Base-by-base conservation (phyloP, 2,113 vertebrate genomes). In the Xenopus tropicalis region DNA sequence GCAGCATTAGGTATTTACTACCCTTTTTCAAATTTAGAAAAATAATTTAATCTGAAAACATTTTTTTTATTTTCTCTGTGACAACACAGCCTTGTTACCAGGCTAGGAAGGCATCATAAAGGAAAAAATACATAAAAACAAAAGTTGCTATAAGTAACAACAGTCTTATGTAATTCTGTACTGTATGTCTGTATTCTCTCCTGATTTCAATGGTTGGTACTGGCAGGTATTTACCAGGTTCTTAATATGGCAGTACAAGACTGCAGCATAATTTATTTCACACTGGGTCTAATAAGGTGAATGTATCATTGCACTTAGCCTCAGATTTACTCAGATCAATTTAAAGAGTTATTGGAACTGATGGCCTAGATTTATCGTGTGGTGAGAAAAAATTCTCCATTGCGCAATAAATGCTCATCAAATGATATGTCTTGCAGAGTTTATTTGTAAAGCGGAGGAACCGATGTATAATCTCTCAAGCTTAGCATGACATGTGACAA, bases 191-290 rank as follows among this genome's bases (percentile, higher is more conserved):
- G 29, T 37, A 37, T 37, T 37, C 10, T 37, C 46, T 17, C 11
- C 46, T 14, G 4, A 48, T 48, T 48, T 48, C 9, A 48, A 48
- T 7, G 12, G 46, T 48, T 11, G 46, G 16, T 48, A 48, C 1
- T 48, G 7, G 12, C 16, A 17, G 46, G 46, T 17, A 48, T 48
- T 48, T 48, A 48, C 46, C 46, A 48, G 46, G 13, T 17, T 48
- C 62, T 56, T 61, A 72, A 72, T 65, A 64, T 52, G 63, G 20
- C 54, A 73, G 64, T 66, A 74, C 48, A 23, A 25, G 54, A n/a
- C 37, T 66, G 29, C 44, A 59, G 52, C 19, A 68, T 67, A 51
- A 68, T 74, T 61, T 54, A 24, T 68, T 67, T 68, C 57, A 59
- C n/a, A 48, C 65, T 12, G 52, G 9, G 42, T 17, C 54, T 61